Evolutionary conservation across 2,797 vertebrate genomes (phyloP), one percentile per base, ranked within the genome.

Genomic region (Hoplostethus mediterraneus): DNA sequence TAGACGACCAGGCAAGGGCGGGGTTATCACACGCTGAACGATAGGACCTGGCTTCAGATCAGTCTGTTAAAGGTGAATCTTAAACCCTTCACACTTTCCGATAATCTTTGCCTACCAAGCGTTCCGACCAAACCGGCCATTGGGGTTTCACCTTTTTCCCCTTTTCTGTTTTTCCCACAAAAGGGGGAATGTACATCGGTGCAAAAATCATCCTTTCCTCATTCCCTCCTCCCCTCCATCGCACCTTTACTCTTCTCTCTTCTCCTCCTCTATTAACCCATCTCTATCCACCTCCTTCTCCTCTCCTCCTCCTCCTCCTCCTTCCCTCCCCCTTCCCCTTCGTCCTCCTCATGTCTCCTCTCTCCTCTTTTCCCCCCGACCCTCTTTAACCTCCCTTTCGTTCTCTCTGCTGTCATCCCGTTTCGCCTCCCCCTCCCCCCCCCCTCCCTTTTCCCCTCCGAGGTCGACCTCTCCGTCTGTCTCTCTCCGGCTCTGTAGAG

Each of bases 391-490:
- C 61, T 79, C 75, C 42, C 44, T 77, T 77, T 67, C 63, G 3
- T 61, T 79, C 67, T 74, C 54, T 67, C 54, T 25, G 64, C 65
- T 64, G n/a, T 71, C 42, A n/a, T 51, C 40, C 42, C 31, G 62
- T 49, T 62, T n/a, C n/a, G n/a, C 21, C 21, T 21, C 21, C 21
- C 21, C 21, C 21, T 21, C 21, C 21, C 21, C 21, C 1, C 21
- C 21, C 21, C 21, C 21, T 21, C 21, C 21, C 21, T 21, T 21
- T 21, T 21, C 12, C 58, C 3, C 21, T 55, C 71, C n/a, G 45
- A 62, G 74, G 63, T 71, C 51, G 11, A 86, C 67, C 68, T 53
- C 60, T 52, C 62, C 53, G 25, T 82, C 83, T 84, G 77, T 83
- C 40, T 72, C 40, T 72, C 21, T 21, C 21, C 21, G 59, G 42